Conservation (phyloP, 2,797 vertebrate species). For the Sebastes itinus region DNA sequence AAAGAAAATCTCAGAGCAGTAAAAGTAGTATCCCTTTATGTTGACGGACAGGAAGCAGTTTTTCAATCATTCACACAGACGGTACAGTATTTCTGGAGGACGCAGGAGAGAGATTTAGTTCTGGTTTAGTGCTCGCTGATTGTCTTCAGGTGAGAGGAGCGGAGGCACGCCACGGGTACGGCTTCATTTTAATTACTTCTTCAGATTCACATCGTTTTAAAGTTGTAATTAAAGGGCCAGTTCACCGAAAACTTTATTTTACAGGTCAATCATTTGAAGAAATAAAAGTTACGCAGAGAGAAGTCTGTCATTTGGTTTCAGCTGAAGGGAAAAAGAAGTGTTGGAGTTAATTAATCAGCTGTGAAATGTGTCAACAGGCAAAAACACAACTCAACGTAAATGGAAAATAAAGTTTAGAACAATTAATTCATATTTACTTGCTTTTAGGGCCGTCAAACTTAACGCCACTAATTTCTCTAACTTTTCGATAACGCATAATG, state of each 20-base stretch:
- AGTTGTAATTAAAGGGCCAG: neutral
- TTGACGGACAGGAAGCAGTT: constrained; percentile 24
- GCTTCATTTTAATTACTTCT: neutral
- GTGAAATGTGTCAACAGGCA: neutral
- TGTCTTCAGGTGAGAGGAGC: constrained; percentile 16
- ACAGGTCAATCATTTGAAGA: neutral
- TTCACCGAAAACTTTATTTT: neutral
- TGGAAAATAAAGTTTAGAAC: neutral
- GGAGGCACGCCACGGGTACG: neutral
- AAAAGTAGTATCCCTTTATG: constrained; percentile 47
- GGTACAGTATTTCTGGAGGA: neutral
- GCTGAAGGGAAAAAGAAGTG: neutral
- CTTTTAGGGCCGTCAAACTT: neutral
- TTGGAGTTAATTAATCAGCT: neutral
- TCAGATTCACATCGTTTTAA: neutral
- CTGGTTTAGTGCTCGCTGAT: constrained; percentile 12
- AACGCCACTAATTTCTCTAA: too few relatives aligned
- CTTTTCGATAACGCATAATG: too few relatives aligned
- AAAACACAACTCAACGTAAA: neutral
- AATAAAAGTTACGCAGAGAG: too few relatives aligned
- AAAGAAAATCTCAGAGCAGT: constrained; percentile 41
- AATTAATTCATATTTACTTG: neutral
- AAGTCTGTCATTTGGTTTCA: neutral
- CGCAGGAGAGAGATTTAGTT: neutral
- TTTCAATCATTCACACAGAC: neutral